phyloP scores from a whole-genome alignment of 1,140 invertebrate species.

The Zaprionus gabonicus region DNA sequence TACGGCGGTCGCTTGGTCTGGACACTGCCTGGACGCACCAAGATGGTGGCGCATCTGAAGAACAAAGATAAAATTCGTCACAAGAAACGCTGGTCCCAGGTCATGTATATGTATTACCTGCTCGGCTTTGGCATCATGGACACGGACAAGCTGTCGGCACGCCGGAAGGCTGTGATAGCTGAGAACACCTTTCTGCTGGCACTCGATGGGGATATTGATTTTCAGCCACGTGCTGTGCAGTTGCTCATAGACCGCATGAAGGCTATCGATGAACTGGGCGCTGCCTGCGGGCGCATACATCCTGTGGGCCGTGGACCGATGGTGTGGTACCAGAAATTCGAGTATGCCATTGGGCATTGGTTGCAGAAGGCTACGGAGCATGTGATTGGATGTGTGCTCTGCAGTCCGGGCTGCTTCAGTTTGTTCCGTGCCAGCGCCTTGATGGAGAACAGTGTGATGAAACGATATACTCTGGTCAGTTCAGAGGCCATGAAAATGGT shows the following conservation, averaged over 20 bases:
- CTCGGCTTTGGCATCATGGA: constrained; percentile 93
- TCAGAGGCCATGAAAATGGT: constrained; percentile 94
- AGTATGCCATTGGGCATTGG: constrained; percentile 97
- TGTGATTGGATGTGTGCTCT: constrained; percentile 94
- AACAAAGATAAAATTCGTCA: constrained; percentile 95
- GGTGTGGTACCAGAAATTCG: constrained; percentile 97
- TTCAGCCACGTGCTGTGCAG: constrained; percentile 93
- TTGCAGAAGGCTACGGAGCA: constrained; percentile 98
- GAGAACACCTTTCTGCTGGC: constrained; percentile 96
- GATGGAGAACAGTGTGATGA: constrained; percentile 96
- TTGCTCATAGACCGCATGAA: constrained; percentile 96
- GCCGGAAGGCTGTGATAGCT: constrained; percentile 90
- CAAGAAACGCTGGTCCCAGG: constrained; percentile 93
- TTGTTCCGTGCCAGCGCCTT: constrained; percentile 94
- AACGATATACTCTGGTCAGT: constrained; percentile 92
- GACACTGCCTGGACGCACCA: constrained; percentile 93
- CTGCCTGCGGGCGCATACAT: constrained; percentile 96
- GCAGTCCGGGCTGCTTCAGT: constrained; percentile 96
- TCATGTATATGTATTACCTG: constrained; percentile 98
- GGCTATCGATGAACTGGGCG: constrained; percentile 93
- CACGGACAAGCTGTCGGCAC: constrained; percentile 87
- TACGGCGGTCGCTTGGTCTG: constrained; percentile 95
- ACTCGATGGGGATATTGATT: constrained; percentile 97
- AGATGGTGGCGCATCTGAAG: constrained; percentile 94
- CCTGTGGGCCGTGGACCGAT: constrained; percentile 94